Base-by-base conservation (phyloP, 2,797 vertebrate species). In the Hydrophis major region DNA sequence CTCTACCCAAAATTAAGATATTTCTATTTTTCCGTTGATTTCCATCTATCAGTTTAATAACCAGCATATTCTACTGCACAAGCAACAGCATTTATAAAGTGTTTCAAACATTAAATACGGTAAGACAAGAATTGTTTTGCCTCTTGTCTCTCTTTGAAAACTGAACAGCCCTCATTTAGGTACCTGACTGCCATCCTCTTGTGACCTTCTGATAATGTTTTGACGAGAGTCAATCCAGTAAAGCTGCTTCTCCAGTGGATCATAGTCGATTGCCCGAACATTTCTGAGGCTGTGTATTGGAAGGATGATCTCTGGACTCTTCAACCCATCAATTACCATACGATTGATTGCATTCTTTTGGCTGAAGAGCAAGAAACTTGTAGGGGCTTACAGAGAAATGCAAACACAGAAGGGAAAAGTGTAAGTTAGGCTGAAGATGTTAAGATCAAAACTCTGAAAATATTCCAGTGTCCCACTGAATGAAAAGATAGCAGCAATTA, bases 191-290 rank as follows among this genome's bases (percentile, higher is more conserved):
- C 99, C 99, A 13, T 99, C 99, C 83, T 99, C 99, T 95, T 99
- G 98, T 0, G 99, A 98, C 3, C 98, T 98, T 4, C 99, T 98
- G 96, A 99, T 99, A 92, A 98, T 96, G 94, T 98, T 99, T 96
- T 99, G 99, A 94, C 99, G 98, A n/a, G 98, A 98, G 96, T 99
- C 99, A 56, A 99, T 99, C 99, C 99, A 99, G 97, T 99, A 99
- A 0, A 99, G 98, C 53, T 99, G 99, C 59, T 99, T 99, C 94
- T 99, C 98, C 83, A 99, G 97, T 0, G 99, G 99, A 96, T 99
- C 99, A 59, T 99, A 99, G 95, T 99, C 99, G 0, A 99, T 98
- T 96, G 99, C 98, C 1, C 99, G 98, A 8, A 99, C 99, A 0
- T 98, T 99, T 28, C 98, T 97, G 89, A 99, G 98, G 92, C 98